phyloP scores from a whole-genome alignment of 1,140 invertebrate genomes.

The Parasteatoda tepidariorum region DNA sequence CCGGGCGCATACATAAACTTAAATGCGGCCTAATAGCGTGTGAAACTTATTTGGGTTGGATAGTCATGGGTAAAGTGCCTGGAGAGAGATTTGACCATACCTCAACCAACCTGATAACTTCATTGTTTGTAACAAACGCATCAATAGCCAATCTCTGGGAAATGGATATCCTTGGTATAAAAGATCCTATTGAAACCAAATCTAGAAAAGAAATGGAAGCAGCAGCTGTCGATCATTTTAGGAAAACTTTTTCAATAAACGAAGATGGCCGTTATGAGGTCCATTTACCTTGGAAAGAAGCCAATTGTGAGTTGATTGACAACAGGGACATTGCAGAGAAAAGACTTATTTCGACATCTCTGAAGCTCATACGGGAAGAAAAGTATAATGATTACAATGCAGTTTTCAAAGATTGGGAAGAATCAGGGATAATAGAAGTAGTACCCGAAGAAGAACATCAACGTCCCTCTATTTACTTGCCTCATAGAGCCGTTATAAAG shows the following conservation, averaged over 20 bases:
- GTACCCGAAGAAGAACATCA: neutral
- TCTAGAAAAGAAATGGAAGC: too few species aligned
- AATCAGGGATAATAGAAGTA: neutral
- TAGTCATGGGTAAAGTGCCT: slow-evolving; percentile 7
- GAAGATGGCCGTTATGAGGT: too few species aligned
- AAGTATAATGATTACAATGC: too few species aligned
- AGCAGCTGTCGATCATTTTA: too few species aligned
- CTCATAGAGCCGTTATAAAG: too few species aligned
- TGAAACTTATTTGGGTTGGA: slow-evolving; percentile 21
- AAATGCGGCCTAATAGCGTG: neutral
- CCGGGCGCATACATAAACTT: neutral
- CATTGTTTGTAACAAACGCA: neutral
- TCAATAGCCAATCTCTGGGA: neutral
- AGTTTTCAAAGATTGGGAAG: neutral
- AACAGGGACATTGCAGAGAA: neutral
- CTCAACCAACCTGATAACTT: neutral
- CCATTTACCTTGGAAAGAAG: too few species aligned
- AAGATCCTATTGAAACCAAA: too few species aligned
- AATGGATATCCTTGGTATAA: neutral
- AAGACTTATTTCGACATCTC: too few species aligned
- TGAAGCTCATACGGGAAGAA: too few species aligned
- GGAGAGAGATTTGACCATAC: neutral
- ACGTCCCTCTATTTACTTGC: too few species aligned
- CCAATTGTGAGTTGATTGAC: neutral
- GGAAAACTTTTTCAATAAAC: too few species aligned